phyloP scores from a whole-genome alignment of 2,888 invertebrate genomes.

The Aspidiotus rigidus region DNA sequence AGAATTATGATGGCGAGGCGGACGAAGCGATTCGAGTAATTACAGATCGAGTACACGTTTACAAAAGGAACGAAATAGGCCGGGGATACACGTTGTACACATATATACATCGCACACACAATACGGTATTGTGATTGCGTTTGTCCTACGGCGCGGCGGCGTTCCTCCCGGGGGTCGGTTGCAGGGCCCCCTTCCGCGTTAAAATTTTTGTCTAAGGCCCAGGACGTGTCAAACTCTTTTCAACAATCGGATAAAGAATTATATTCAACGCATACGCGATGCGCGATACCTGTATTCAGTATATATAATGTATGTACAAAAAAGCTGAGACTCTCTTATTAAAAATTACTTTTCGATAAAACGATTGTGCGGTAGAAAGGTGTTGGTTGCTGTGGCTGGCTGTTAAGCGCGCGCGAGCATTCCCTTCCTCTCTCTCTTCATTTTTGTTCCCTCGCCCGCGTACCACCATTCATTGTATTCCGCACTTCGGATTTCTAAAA shows the following conservation, averaged over 20 bases:
- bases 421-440: not conserved
- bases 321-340: slow-evolving; percentile 21
- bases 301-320: not conserved
- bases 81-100: not conserved
- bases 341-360: slow-evolving; percentile 34
- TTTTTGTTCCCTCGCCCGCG: too few relatives aligned
- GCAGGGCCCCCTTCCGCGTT: slow-evolving; percentile 28
- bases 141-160: slow-evolving; percentile 30
- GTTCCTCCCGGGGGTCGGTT: slow-evolving; percentile 30
- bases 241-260: slow-evolving; percentile 32
- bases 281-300: too few relatives aligned
- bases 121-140: slow-evolving; percentile 28
- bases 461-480: too few relatives aligned
- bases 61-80: slow-evolving; percentile 11
- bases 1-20: slow-evolving; percentile 12
- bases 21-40: slow-evolving; percentile 18
- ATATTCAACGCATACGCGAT: not conserved
- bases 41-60: slow-evolving; percentile 31
- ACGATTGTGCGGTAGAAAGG: slow-evolving; percentile 21
- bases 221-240: slow-evolving; percentile 10
- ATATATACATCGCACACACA: slow-evolving; percentile 6
- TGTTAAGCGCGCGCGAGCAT: not conserved
- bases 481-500: too few relatives aligned
- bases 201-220: slow-evolving; percentile 14
- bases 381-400: too few relatives aligned